phyloP scores from a whole-genome alignment of 2,888 invertebrate species.

The Zhuqinia jingwanae region DNA sequence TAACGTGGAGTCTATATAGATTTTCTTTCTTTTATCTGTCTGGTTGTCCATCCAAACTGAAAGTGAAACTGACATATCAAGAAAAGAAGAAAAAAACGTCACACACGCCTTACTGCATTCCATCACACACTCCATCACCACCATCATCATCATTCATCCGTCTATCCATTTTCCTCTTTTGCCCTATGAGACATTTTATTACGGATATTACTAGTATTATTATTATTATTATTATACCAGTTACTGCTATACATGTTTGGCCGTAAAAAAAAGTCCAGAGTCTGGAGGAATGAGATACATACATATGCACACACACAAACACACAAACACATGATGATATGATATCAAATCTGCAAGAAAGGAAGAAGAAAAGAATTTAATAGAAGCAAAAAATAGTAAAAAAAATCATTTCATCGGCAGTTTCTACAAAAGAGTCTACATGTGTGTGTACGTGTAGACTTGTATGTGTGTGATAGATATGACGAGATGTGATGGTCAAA shows the following conservation, averaged over 20 bases:
- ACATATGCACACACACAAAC: neutral
- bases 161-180: slow-evolving; percentile 1
- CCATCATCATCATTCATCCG: slow-evolving; percentile 51
- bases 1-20: slow-evolving; percentile 12
- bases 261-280: neutral
- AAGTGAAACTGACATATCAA: no score
- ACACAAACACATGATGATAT: neutral
- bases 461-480: slow-evolving; percentile 39
- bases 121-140: slow-evolving; percentile 53
- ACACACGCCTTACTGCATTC: slow-evolving; percentile 43
- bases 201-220: no score
- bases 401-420: neutral
- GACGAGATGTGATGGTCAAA: slow-evolving; percentile 33
- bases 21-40: neutral
- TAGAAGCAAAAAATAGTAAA: slow-evolving; percentile 20
- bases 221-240: no score
- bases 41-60: neutral
- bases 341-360: slow-evolving; percentile 23
- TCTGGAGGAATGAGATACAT: neutral
- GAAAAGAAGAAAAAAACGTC: no score
- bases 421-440: no score
- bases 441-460: slow-evolving; percentile 18
- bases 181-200: slow-evolving; percentile 2
- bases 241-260: slow-evolving; percentile 6
- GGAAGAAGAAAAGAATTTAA: slow-evolving; percentile 35